These are phyloP conservation scores for Melieria picta DNA, from an alignment of 2,888 invertebrate species.

Conservation along the genomic window DNA sequence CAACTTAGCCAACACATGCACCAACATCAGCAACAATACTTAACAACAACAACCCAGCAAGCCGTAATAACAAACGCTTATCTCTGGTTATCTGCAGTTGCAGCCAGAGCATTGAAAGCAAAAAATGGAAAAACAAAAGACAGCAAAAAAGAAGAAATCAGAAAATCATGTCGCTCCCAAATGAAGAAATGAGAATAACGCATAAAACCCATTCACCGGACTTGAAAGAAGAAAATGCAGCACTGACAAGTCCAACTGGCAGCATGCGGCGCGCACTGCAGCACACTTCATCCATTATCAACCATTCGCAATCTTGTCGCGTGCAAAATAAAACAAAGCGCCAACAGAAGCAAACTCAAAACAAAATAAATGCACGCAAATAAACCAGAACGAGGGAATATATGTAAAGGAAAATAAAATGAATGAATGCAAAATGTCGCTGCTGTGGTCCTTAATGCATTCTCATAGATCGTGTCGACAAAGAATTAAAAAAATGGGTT, in stretches of 20 bases:
- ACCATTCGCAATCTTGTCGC: conserved; percentile 58
- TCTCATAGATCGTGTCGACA: too few species aligned
- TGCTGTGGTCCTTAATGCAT: too few species aligned
- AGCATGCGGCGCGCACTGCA: conserved; percentile 42
- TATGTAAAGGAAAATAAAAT: too few species aligned
- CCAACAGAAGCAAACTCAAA: conserved; percentile 32
- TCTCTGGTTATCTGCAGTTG: too few species aligned
- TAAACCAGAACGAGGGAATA: too few species aligned
- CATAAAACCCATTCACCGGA: neutral
- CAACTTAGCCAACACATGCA: conserved; percentile 55
- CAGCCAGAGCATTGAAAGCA: too few species aligned
- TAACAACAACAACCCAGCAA: conserved; percentile 29
- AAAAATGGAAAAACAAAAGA: neutral
- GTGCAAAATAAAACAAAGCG: conserved; percentile 40
- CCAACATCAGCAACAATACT: conserved; percentile 46
- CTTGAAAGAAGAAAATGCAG: conserved; percentile 25
- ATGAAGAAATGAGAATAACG: neutral
- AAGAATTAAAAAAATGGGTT: too few species aligned
- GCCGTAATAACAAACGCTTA: neutral
- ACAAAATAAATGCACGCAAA: neutral
- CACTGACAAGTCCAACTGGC: conserved; percentile 57
- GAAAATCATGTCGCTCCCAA: neutral
- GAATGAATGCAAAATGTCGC: too few species aligned
- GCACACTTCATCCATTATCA: conserved; percentile 56
- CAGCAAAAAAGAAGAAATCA: neutral